Evolutionary conservation across 2,888 invertebrate species (phyloP).

Genomic region (Philaethria dido): DNA sequence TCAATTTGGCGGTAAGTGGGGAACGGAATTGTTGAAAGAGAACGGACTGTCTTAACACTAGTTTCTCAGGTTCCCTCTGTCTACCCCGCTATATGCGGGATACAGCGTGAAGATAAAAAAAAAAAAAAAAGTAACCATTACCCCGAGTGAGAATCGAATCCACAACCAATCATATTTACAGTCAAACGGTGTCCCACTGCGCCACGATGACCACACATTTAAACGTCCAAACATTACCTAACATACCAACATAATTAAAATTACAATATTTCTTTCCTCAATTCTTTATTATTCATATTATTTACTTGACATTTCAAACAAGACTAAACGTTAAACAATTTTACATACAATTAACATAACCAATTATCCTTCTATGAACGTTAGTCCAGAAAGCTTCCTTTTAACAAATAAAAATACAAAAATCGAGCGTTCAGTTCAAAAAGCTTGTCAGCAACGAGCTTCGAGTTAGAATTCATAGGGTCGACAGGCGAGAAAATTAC

Average conservation of each 20-base stretch:
- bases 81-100: too few species aligned
- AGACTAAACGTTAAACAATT: not conserved
- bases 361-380: slow-evolving; percentile 1
- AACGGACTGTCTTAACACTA: too few species aligned
- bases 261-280: not conserved
- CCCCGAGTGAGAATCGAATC: too few species aligned
- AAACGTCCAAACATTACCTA: not conserved
- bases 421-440: slow-evolving; percentile 27
- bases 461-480: slow-evolving; percentile 44
- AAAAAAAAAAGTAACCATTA: too few species aligned
- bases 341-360: slow-evolving; percentile 10
- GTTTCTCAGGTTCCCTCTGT: too few species aligned
- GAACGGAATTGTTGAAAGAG: too few species aligned
- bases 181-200: too few species aligned
- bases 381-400: slow-evolving; percentile 1
- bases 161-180: too few species aligned
- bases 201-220: too few species aligned
- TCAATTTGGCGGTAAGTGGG: too few species aligned
- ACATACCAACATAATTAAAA: not conserved
- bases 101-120: too few species aligned
- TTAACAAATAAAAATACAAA: slow-evolving; percentile 13
- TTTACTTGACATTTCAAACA: not conserved
- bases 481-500: slow-evolving; percentile 62
- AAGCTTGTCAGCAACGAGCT: slow-evolving; percentile 36
- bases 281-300: not conserved